A percentile compares a stretch with the other conserved stretches of the same genome.
These are phyloP conservation scores for Sarotherodon lohbergeri DNA, from an alignment of 2,113 vertebrate species.

Conservation along the genomic window DNA sequence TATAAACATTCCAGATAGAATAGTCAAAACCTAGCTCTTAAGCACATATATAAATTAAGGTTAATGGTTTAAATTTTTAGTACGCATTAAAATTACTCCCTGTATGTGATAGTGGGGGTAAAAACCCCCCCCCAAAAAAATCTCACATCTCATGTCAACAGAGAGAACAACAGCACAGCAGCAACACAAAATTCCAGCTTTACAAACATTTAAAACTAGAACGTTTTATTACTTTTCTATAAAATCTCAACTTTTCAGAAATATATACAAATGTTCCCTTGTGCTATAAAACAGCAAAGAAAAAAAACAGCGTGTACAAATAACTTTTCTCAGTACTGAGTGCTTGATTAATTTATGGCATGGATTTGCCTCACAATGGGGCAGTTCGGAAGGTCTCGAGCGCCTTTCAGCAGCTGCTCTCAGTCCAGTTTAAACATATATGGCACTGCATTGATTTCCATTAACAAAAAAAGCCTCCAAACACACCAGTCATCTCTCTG, in stretches of 20 bases:
- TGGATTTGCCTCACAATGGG: conserved; percentile 83
- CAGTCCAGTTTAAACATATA: conserved; percentile 81
- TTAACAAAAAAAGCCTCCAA: conserved; percentile 78
- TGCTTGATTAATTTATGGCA: conserved; percentile 83
- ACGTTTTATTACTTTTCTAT: conserved; percentile 89
- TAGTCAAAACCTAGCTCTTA: neutral
- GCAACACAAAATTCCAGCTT: neutral
- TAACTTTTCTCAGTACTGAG: conserved; percentile 74
- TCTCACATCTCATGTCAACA: neutral
- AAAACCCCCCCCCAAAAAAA: neutral
- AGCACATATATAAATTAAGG: neutral
- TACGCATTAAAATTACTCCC: neutral
- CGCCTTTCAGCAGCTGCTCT: conserved; percentile 75
- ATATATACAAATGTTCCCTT: conserved; percentile 75
- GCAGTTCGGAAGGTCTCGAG: conserved; percentile 79
- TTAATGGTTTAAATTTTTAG: neutral
- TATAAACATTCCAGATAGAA: neutral
- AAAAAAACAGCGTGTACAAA: conserved; percentile 70
- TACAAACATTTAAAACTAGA: conserved; percentile 78
- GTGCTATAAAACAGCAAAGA: conserved; percentile 69
- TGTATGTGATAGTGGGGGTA: neutral
- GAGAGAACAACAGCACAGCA: neutral
- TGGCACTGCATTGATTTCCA: conserved; percentile 85
- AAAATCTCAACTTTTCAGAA: conserved; percentile 84
- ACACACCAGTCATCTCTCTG: conserved; percentile 75